Evolutionary conservation across 2,888 invertebrate species (phyloP), one percentile per base, ranked within the genome.

Genomic region (Flexamia atlantica): DNA sequence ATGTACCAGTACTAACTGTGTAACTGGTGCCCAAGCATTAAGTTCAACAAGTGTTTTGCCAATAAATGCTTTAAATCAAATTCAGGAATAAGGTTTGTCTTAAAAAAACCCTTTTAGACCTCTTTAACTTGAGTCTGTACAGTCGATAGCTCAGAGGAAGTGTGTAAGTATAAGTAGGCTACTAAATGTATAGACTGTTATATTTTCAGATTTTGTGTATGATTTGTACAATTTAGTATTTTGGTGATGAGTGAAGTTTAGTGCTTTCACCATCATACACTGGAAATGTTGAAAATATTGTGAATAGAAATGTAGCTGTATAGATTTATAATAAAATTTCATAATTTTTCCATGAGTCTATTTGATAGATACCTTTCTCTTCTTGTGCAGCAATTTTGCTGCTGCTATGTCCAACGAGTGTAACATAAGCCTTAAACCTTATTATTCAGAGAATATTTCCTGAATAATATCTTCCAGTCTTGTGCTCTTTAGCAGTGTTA

Each of bases 271-370:
- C 17, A 28, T 64, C 30, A 23, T 57, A 5, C 17, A 14, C 25
- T 28, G 28, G 17, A 14, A 12, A 64, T 28, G 30, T 28, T 64
- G 25, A 64, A 46, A 4, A 64, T 64, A 64, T 28, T 64, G 64
- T 64, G 5, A 14, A 64, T 64, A 64, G 64, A 64, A 64, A 14
- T 64, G 28, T 64, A 64, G 64, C 64, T 64, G 30, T 28, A 64
- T 64, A 64, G 30, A 28, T 64, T 64, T 64, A 10, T 64, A 64
- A 30, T 64, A 64, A 64, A 64, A 64, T 64, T 64, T 64, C 64
- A 64, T 64, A 64, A 64, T 64, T 64, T 64, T 64, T 25, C n/a
- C 28, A 64, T 64, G 12, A 28, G 64, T 28, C 3, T 64, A 10
- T 64, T 64, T 28, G 9, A 64, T 64, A 20, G 9, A 64, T 64